Base-by-base conservation (phyloP, 2,113 vertebrate species). In the Paracanthobrama guichenoti region DNA sequence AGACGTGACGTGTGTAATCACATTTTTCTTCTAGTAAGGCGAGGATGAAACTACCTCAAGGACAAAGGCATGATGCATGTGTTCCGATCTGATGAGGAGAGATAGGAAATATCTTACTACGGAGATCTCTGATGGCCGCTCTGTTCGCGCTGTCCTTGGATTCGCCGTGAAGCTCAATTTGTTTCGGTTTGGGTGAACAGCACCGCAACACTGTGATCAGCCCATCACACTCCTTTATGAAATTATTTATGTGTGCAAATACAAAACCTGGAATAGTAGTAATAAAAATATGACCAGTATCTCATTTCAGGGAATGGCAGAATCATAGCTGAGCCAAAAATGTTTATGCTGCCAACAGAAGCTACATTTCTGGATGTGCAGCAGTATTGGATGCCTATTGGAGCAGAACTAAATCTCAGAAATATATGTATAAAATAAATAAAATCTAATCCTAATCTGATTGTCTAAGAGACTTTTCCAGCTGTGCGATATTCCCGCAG, bases 41-140 rank as follows among this genome's bases (percentile, higher is more conserved):
- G 89, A 90, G 85, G 84, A 78, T 80, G 44, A 75, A 91, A 90
- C 91, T 90, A 80, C 91, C 91, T 91, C 92, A 94, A 94, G 94
- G 93, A 93, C 93, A 92, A 92, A 92, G 88, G 87, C 88, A 86
- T 92, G 92, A 94, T 92, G 91, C 91, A 94, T 93, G 90, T 87
- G 91, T 90, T 88, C 6, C 64, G 79, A 69, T 80, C 85, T 90
- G 91, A 93, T 92, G 90, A 90, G 88, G 91, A 82, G 86, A 91
- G 92, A 93, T 93, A 90, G 86, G 85, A 64, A 86, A 84, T 89
- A 93, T 93, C 91, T 92, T 81, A 55, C 76, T 73, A 89, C 86
- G 86, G 89, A 91, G 90, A 91, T 89, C 92, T 90, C 90, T 89
- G 92, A 91, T 90, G 89, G 62, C 62, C 62, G 90, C 91, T 92